These are phyloP conservation scores for Anser cygnoides DNA, from an alignment of 2,113 vertebrate species.

Conservation along the genomic window DNA sequence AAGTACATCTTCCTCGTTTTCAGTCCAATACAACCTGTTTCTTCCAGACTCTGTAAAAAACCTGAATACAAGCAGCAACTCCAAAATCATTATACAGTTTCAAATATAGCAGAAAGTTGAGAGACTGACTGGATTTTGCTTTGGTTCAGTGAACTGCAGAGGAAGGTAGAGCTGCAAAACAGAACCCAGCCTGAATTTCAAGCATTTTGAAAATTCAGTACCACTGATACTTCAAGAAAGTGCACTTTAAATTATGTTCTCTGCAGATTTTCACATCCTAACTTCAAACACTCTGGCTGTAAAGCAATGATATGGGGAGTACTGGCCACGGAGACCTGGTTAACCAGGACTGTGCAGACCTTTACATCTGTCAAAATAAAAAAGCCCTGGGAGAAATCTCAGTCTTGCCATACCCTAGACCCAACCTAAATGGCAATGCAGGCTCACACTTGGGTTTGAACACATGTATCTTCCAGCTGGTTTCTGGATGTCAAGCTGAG, in stretches of 20 bases:
- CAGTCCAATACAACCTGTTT: background rate
- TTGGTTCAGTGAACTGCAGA: background rate
- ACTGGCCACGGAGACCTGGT: background rate
- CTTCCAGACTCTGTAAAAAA: background rate
- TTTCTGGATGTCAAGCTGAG: background rate
- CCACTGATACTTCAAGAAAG: background rate
- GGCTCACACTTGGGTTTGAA: background rate
- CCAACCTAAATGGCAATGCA: background rate
- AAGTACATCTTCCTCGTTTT: background rate
- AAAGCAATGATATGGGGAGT: background rate
- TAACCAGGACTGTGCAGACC: background rate
- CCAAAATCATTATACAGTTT: background rate
- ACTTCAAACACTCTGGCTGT: rapidly evolving
- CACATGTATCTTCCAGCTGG: background rate
- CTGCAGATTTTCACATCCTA: background rate
- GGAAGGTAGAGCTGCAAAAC: background rate
- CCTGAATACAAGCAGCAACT: background rate
- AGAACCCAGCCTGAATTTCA: background rate
- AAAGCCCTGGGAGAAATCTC: background rate
- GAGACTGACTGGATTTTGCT: background rate
- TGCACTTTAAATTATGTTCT: background rate
- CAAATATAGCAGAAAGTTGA: background rate
- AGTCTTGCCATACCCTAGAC: background rate
- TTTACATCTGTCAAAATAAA: background rate
- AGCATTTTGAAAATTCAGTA: background rate